These are phyloP conservation scores for Drosophila algonquin DNA, from an alignment of 2,888 invertebrate species.

Conservation along the genomic window DNA sequence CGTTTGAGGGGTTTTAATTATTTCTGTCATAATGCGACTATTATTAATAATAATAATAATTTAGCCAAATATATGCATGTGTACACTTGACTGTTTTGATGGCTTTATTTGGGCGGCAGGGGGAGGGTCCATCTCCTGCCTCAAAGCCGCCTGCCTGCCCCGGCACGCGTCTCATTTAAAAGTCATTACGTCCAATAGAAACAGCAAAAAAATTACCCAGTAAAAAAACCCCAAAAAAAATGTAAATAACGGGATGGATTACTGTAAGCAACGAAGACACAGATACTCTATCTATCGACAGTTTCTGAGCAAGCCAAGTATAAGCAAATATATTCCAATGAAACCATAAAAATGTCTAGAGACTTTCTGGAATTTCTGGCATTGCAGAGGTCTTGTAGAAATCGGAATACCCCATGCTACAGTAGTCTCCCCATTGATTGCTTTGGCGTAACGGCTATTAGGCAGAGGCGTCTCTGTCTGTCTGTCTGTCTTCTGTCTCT, in stretches of 20 bases:
- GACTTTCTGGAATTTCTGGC: too few species aligned
- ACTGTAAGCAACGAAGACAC: too few species aligned
- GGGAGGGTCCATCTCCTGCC: too few species aligned
- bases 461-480: not conserved
- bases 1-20: constrained; percentile 68
- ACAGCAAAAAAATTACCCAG: constrained; percentile 2
- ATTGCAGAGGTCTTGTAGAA: not conserved
- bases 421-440: not conserved
- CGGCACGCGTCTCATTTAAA: constrained; percentile 75
- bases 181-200: constrained; percentile 73
- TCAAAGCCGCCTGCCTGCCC: not conserved
- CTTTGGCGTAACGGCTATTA: not conserved
- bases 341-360: too few species aligned
- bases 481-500: too few species aligned
- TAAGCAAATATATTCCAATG: too few species aligned
- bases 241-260: too few species aligned
- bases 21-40: constrained; percentile 60
- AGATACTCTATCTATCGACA: too few species aligned
- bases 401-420: fast-evolving
- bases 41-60: constrained; percentile 75
- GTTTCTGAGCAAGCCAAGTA: too few species aligned
- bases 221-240: constrained; percentile 2
- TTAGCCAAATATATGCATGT: constrained; percentile 51
- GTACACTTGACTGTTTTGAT: not conserved
- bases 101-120: constrained; percentile 10